A percentile compares a stretch with the other conserved stretches of the same genome.
These are phyloP conservation scores for Aramus guarauna DNA, from an alignment of 2,113 vertebrate genomes.

Conservation along the genomic window DNA sequence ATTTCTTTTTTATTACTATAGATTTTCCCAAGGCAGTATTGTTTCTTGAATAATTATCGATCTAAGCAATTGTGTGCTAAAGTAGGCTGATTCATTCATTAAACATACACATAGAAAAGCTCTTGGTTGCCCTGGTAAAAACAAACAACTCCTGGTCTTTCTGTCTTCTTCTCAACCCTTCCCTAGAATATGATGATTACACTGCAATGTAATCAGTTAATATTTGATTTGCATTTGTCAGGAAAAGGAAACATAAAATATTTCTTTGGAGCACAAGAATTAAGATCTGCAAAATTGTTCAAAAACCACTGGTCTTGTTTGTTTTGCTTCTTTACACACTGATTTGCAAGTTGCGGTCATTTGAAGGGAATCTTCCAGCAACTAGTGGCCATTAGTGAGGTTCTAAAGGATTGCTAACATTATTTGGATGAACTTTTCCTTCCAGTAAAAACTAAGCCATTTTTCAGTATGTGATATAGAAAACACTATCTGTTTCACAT, in stretches of 20 bases:
- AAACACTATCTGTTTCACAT: neutral
- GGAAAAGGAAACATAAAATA: conserved; percentile 3
- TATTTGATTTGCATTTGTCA: conserved; percentile 29
- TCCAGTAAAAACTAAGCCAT: neutral
- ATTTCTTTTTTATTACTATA: conserved; percentile 39
- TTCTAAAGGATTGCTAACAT: neutral
- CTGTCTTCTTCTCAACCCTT: neutral
- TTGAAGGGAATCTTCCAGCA: neutral
- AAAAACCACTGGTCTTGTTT: neutral
- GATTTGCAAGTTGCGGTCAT: neutral
- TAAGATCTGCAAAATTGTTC: neutral
- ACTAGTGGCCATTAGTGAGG: neutral
- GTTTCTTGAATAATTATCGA: conserved; percentile 67
- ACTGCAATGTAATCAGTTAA: conserved; percentile 26
- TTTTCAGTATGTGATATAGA: neutral
- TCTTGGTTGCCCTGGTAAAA: conserved; percentile 24
- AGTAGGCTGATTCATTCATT: conserved; percentile 43
- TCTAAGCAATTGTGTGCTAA: conserved; percentile 61
- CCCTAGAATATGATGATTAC: conserved; percentile 5
- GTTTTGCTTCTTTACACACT: neutral
- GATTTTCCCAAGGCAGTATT: conserved; percentile 61
- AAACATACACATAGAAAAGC: conserved; percentile 32
- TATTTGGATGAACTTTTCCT: neutral
- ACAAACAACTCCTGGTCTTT: conserved; percentile 25
- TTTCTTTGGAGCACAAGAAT: neutral